These are phyloP conservation scores for Lepidostoma basale DNA, from an alignment of 1,140 invertebrate species.

Conservation along the genomic window DNA sequence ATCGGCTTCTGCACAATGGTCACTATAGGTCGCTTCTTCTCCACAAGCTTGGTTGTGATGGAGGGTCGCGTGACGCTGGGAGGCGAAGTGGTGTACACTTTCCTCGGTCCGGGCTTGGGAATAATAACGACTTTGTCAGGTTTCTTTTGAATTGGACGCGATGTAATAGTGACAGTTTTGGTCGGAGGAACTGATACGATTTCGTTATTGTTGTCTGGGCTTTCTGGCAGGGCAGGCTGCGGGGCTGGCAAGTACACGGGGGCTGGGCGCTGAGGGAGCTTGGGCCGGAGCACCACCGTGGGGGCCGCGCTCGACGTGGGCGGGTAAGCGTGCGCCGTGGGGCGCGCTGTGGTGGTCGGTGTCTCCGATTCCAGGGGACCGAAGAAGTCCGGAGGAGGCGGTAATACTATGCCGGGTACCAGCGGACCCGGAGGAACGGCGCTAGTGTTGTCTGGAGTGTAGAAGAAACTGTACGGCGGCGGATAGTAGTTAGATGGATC, in stretches of 20 bases:
- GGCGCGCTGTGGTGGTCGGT: slow-evolving; percentile 52
- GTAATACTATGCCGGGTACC: slow-evolving; percentile 85
- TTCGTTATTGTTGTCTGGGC: slow-evolving; percentile 30
- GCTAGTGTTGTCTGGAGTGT: slow-evolving; percentile 77
- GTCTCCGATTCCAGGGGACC: slow-evolving; percentile 62
- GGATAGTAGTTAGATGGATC: slow-evolving; percentile 90
- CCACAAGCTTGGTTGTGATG: slow-evolving; percentile 50
- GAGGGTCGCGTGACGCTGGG: slow-evolving; percentile 52
- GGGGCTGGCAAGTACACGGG: slow-evolving; percentile 53
- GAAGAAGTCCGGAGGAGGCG: slow-evolving; percentile 87
- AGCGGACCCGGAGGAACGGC: slow-evolving; percentile 81
- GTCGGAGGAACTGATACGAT: slow-evolving; percentile 31
- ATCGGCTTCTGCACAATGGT: slow-evolving; percentile 49
- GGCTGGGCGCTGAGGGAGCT: slow-evolving; percentile 42
- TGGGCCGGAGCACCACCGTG: slow-evolving; percentile 34
- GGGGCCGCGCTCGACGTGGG: slow-evolving; percentile 48
- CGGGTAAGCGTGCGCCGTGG: slow-evolving; percentile 51
- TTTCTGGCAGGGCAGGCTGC: slow-evolving; percentile 51
- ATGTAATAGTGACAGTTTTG: slow-evolving; percentile 35
- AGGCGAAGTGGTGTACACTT: slow-evolving; percentile 55
- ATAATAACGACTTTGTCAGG: slow-evolving; percentile 34
- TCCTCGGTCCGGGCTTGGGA: slow-evolving; percentile 48
- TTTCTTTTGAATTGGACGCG: slow-evolving; percentile 12
- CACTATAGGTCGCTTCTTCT: slow-evolving; percentile 52
- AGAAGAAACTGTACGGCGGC: slow-evolving; percentile 86